A percentile compares a stretch with the other conserved stretches of the same genome.
Conservation (phyloP, 2,113 vertebrate species). For the Mesembrinibis cayennensis region DNA sequence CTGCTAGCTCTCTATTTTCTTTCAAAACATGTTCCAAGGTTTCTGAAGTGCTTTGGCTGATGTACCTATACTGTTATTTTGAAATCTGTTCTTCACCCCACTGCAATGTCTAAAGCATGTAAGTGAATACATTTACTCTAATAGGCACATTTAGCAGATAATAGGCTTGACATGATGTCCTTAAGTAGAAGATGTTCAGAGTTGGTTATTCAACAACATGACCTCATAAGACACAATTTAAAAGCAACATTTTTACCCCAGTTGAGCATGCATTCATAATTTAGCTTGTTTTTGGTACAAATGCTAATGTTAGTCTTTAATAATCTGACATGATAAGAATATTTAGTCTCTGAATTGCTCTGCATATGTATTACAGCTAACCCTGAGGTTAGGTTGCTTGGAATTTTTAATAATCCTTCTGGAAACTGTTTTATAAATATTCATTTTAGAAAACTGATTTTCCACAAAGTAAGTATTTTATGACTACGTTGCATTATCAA, state of each 20-base stretch:
- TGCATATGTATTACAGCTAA: not conserved
- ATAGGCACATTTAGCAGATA: conserved; percentile 34
- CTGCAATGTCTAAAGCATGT: not conserved
- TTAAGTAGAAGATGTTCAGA: not conserved
- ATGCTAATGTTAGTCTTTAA: not conserved
- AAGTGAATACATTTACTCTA: conserved; percentile 33
- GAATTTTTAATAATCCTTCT: not conserved
- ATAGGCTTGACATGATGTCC: conserved; percentile 14
- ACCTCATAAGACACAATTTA: not conserved
- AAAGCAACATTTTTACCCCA: not conserved
- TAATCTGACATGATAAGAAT: not conserved
- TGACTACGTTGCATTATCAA: not conserved
- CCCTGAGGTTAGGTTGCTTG: not conserved
- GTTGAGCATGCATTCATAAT: not conserved
- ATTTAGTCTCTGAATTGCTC: not conserved
- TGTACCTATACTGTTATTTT: not conserved
- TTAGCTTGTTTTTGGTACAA: not conserved
- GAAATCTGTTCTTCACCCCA: conserved; percentile 1
- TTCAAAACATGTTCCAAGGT: conserved; percentile 24
- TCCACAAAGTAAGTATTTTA: not conserved
- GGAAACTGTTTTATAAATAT: not conserved
- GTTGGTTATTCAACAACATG: conserved; percentile 13
- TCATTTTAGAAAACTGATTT: not conserved
- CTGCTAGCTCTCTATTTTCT: not conserved
- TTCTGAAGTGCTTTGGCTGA: conserved; percentile 3